Evolutionary conservation across 2,888 invertebrate genomes (phyloP), one percentile per base, ranked within the genome.

Genomic region (Netelia virgata): DNA sequence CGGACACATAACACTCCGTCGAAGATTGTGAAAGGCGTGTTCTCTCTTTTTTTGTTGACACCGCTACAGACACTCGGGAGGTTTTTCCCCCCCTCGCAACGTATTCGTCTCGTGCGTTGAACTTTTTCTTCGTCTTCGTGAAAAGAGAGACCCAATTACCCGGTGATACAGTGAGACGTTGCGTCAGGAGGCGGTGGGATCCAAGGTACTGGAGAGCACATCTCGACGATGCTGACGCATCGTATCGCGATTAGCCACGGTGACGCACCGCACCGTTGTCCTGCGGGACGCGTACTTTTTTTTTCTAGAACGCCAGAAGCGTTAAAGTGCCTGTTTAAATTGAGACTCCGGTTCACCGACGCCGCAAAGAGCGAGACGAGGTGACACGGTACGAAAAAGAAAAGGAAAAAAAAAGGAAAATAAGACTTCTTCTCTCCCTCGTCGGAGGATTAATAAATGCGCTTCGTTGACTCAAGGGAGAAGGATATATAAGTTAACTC

Each of bases 1-100:
- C 82, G 79, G 79, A 70, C 84, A 82, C 82, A 85, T 82, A 82
- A 85, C 84, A 85, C 82, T 85, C 78, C 55, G 84, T 23, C 84
- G 82, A 75, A 75, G 84, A 82, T 85, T 75, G 82, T 85, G 84
- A 85, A 85, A 85, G 68, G 75, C 53, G 64, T 10, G 50, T 23
- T 74, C 63, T 20, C n/a, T 28, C 41, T 43, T 59, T 11, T 14
- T 69, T 28, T 28, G 3, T 63, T 57, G 59, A 53, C 47, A 59
- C 47, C 70, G 70, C n/a, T 76, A n/a, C 77, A 43, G 50, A 68
- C 76, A 61, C 73, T n/a, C 36, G 18, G 41, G 14, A 68, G 68
- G 47, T 75, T 63, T 70, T 72, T 74, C 61, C 14, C 16, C 16
- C 43, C 11, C 64, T 57, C 23, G 47, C 69, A 23, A 43, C 20